Conservation (phyloP, 1,140 invertebrate species). For the Matsumurasca onukii region DNA sequence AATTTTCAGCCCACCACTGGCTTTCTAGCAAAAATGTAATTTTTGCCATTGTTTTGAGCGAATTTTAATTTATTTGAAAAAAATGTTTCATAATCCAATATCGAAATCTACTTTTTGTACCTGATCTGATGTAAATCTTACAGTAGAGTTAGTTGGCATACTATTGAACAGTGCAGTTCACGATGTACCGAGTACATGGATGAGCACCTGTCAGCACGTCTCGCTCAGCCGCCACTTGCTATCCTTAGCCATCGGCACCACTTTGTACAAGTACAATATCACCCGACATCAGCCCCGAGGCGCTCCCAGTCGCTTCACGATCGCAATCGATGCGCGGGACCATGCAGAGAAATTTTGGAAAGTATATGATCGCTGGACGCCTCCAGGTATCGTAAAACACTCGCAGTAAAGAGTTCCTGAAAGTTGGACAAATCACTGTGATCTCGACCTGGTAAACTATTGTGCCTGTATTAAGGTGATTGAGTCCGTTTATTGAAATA, state of each 20-base stretch:
- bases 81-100: too few species aligned
- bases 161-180: too few species aligned
- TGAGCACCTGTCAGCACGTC: background rate
- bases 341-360: constrained; percentile 18
- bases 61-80: too few species aligned
- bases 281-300: background rate
- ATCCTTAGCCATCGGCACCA: background rate
- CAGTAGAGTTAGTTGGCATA: too few species aligned
- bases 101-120: too few species aligned
- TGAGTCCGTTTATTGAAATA: constrained; percentile 20
- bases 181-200: background rate
- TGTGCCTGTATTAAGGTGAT: constrained; percentile 20
- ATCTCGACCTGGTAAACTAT: constrained; percentile 9
- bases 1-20: too few species aligned
- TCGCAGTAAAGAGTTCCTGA: constrained; percentile 10
- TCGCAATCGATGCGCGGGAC: background rate
- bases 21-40: too few species aligned
- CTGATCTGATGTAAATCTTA: too few species aligned
- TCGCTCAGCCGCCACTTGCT: background rate
- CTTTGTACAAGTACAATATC: background rate
- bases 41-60: too few species aligned
- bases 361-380: constrained; percentile 14
- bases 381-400: constrained; percentile 3
- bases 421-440: constrained; percentile 9
- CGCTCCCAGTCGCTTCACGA: background rate